Evolutionary conservation across 2,113 vertebrate genomes (phyloP).

Genomic region (Heptranchias perlo): DNA sequence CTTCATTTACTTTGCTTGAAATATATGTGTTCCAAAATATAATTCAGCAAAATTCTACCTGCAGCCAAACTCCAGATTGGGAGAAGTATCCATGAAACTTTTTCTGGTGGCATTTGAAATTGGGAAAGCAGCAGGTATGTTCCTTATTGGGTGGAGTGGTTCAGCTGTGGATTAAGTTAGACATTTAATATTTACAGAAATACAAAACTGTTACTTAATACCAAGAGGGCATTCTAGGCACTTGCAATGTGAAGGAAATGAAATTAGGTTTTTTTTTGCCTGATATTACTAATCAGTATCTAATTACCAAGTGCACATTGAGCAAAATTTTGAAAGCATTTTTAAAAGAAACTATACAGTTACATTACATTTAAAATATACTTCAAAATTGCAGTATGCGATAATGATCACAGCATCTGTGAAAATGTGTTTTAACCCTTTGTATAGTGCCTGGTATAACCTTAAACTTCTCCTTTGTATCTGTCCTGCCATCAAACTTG

Average conservation of each 20-base stretch:
- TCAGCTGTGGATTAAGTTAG: slow-evolving; percentile 45
- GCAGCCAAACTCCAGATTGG: slow-evolving; percentile 48
- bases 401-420: neutral
- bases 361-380: neutral
- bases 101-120: slow-evolving; percentile 71
- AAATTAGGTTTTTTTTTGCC: no score
- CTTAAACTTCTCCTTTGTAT: neutral
- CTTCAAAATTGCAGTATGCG: neutral
- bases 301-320: neutral
- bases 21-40: neutral
- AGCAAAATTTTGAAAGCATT: neutral
- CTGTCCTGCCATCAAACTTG: neutral
- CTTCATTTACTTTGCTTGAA: neutral
- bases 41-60: slow-evolving; percentile 53
- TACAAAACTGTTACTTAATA: neutral
- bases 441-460: neutral
- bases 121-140: slow-evolving; percentile 56
- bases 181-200: neutral
- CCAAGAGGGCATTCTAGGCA: neutral
- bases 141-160: slow-evolving; percentile 60
- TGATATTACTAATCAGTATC: neutral
- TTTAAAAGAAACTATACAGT: neutral
- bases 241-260: neutral
- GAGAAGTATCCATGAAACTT: slow-evolving; percentile 63
- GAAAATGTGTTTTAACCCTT: neutral